Base-by-base conservation (phyloP, 1,140 invertebrate species). In the Sitophilus oryzae region DNA sequence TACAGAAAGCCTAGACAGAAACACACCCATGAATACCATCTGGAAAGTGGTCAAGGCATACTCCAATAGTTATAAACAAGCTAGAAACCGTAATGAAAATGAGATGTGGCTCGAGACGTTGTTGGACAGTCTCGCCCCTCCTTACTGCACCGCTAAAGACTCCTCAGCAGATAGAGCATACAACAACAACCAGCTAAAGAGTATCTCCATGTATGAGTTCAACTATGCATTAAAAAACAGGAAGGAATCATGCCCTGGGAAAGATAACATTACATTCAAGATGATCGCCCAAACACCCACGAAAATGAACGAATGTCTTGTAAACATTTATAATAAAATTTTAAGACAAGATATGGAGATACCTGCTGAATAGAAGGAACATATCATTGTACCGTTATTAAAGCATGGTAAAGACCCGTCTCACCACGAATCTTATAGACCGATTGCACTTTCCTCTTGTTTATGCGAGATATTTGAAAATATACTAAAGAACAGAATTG, bases 401-500 rank as follows among this genome's bases (percentile, higher is more conserved):
- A n/a, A n/a, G n/a, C n/a, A n/a, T n/a, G n/a, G n/a, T n/a, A n/a
- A n/a, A n/a, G n/a, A n/a, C n/a, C n/a, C n/a, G n/a, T n/a, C n/a
- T n/a, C n/a, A n/a, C n/a, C n/a, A n/a, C n/a, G n/a, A n/a, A n/a
- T n/a, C n/a, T n/a, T n/a, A n/a, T n/a, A n/a, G n/a, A n/a, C n/a
- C n/a, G n/a, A n/a, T n/a, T n/a, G n/a, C n/a, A n/a, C n/a, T n/a
- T n/a, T n/a, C n/a, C n/a, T n/a, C n/a, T n/a, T n/a, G n/a, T n/a
- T n/a, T n/a, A n/a, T n/a, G n/a, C n/a, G n/a, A n/a, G n/a, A n/a
- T n/a, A n/a, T n/a, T n/a, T n/a, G n/a, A n/a, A n/a, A n/a, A 37
- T 18, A 50, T 38, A 6, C 14, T 50, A 18, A 50, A 40, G 38
- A 50, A 3, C 8, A 50, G 47, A 18, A 5, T 50, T 11, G 47